Conservation (phyloP, 2,888 invertebrate genomes). For the Platerodrilus igneus region DNA sequence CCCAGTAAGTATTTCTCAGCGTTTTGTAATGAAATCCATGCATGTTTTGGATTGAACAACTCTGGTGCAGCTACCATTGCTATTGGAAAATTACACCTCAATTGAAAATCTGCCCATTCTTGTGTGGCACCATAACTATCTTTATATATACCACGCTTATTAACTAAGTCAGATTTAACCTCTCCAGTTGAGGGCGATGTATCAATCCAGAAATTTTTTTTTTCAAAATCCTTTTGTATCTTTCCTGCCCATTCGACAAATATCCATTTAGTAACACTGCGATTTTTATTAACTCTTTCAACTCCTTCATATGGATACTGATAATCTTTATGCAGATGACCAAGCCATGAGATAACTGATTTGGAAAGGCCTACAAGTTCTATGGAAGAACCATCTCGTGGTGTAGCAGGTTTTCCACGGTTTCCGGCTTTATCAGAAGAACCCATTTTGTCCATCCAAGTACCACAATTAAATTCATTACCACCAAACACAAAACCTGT, state of each 20-base stretch:
- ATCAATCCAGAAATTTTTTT: slow-evolving; percentile 79
- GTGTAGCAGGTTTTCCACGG: slow-evolving; percentile 89
- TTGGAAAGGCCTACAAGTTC: slow-evolving; percentile 88
- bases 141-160: slow-evolving; percentile 88
- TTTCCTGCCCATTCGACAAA: slow-evolving; percentile 85
- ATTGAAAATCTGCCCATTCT: slow-evolving; percentile 90
- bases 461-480: slow-evolving; percentile 93
- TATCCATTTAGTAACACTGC: slow-evolving; percentile 66
- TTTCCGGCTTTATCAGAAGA: slow-evolving; percentile 87
- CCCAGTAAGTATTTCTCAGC: slow-evolving; percentile 77
- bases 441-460: slow-evolving; percentile 99
- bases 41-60: slow-evolving; percentile 77
- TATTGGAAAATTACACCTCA: slow-evolving; percentile 90
- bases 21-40: slow-evolving; percentile 78
- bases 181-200: slow-evolving; percentile 54
- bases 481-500: slow-evolving; percentile 93
- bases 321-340: slow-evolving; percentile 60
- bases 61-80: slow-evolving; percentile 93
- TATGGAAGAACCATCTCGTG: slow-evolving; percentile 94
- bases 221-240: slow-evolving; percentile 81
- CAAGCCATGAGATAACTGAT: slow-evolving; percentile 71
- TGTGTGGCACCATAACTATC: slow-evolving; percentile 75
- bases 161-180: slow-evolving; percentile 63
- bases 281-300: slow-evolving; percentile 65
- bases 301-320: slow-evolving; percentile 76